Conservation (phyloP, 2,113 vertebrate species). For the Ascaphus truei region DNA sequence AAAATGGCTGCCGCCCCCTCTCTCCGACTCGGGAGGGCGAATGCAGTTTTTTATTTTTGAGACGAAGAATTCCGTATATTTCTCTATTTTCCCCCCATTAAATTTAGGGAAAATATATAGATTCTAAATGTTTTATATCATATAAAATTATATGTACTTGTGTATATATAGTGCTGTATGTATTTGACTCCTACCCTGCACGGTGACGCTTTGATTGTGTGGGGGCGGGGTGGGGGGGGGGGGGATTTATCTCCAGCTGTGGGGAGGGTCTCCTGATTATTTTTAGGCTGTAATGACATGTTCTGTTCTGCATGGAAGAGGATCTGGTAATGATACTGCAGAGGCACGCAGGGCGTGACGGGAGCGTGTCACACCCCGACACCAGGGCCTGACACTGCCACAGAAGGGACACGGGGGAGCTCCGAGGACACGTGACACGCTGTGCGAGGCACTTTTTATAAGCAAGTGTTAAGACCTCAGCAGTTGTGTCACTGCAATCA, state of each 20-base stretch:
- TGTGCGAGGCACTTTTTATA: background rate
- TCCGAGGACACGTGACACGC: background rate
- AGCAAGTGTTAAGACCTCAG: background rate
- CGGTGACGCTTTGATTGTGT: background rate
- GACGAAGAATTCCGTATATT: too few relatives aligned
- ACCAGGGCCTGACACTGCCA: too few relatives aligned
- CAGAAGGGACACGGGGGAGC: background rate
- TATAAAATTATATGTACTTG: too few relatives aligned
- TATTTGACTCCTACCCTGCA: too few relatives aligned
- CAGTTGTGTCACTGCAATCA: too few relatives aligned
- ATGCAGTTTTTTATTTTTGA: too few relatives aligned
- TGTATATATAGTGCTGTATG: too few relatives aligned
- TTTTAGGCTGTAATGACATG: conserved; percentile 32
- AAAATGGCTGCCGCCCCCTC: too few relatives aligned
- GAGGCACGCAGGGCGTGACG: background rate
- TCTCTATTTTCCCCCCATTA: too few relatives aligned
- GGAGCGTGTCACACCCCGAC: background rate
- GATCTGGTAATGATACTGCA: background rate
- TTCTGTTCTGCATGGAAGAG: background rate
- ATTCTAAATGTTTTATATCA: too few relatives aligned
- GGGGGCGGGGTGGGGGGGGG: background rate
- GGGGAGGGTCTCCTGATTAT: conserved; percentile 9
- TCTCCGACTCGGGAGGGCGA: too few relatives aligned
- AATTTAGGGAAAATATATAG: too few relatives aligned
- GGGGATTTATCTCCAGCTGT: background rate